phyloP scores from a whole-genome alignment of 2,113 vertebrate genomes.

The Lophius piscatorius region DNA sequence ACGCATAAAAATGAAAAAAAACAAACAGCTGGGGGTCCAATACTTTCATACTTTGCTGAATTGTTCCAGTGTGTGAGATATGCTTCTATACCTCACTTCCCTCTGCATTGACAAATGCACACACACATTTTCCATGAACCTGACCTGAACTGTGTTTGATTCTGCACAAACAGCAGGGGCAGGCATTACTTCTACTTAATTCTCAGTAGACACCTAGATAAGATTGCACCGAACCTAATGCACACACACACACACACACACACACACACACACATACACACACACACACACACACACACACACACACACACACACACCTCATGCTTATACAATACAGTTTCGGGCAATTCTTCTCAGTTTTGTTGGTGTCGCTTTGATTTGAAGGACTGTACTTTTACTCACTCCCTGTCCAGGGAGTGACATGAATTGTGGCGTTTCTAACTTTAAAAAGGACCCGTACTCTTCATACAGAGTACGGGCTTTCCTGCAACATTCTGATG shows the following conservation, averaged over 20 bases:
- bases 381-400: background rate
- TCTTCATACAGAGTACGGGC: background rate
- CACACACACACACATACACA: background rate
- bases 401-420: background rate
- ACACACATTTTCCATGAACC: constrained; percentile 27
- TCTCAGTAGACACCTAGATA: constrained; percentile 30
- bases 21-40: too few relatives aligned
- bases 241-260: background rate
- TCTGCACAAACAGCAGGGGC: constrained; percentile 3
- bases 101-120: background rate
- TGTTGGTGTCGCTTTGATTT: background rate
- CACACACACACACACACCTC: constrained; percentile 1
- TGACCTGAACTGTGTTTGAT: constrained; percentile 1
- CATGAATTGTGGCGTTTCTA: background rate
- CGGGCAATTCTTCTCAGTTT: constrained; percentile 2
- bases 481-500: background rate
- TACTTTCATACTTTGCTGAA: too few relatives aligned
- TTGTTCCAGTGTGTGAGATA: too few relatives aligned
- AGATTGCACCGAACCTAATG: constrained; percentile 37
- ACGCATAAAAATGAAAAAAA: too few relatives aligned
- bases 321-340: background rate
- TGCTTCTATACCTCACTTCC: too few relatives aligned
- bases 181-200: constrained; percentile 33
- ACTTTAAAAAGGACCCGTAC: background rate
- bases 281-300: constrained; percentile 6